Percentiles rank a stretch among this genome's conserved stretches.
Evolutionary conservation across 2,888 invertebrate species (phyloP).

Genomic region (Ophion obscuratus): DNA sequence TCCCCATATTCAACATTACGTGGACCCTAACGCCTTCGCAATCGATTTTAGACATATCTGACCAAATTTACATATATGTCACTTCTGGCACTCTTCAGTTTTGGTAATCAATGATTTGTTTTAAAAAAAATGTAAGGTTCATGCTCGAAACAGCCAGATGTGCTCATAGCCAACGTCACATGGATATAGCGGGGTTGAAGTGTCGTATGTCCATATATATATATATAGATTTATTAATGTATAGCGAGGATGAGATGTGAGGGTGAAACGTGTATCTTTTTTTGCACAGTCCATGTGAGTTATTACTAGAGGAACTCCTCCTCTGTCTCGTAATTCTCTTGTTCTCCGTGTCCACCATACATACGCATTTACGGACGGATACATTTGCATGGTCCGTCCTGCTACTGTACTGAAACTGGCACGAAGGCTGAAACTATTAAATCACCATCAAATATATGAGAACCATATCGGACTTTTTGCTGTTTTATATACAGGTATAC

Average conservation of each 20-base stretch:
- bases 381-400: conserved; percentile 36
- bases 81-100: background rate
- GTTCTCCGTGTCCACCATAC: conserved; percentile 29
- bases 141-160: no score
- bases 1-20: background rate
- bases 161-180: no score
- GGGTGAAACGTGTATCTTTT: conserved; percentile 45
- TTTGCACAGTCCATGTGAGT: conserved; percentile 52
- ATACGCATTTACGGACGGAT: conserved; percentile 8
- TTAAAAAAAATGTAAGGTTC: background rate
- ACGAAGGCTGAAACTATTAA: conserved; percentile 28
- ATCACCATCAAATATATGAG: conserved; percentile 46
- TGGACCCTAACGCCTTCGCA: background rate
- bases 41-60: background rate
- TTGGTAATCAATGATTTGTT: background rate
- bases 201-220: no score
- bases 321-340: conserved; percentile 60
- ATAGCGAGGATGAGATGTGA: background rate
- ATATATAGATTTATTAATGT: no score
- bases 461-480: conserved; percentile 11
- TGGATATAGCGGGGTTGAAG: no score
- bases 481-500: background rate
- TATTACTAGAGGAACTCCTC: conserved; percentile 58
- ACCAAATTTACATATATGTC: background rate
- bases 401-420: conserved; percentile 31